Base-by-base conservation (phyloP, 2,888 invertebrate genomes). In the Spodoptera picta region DNA sequence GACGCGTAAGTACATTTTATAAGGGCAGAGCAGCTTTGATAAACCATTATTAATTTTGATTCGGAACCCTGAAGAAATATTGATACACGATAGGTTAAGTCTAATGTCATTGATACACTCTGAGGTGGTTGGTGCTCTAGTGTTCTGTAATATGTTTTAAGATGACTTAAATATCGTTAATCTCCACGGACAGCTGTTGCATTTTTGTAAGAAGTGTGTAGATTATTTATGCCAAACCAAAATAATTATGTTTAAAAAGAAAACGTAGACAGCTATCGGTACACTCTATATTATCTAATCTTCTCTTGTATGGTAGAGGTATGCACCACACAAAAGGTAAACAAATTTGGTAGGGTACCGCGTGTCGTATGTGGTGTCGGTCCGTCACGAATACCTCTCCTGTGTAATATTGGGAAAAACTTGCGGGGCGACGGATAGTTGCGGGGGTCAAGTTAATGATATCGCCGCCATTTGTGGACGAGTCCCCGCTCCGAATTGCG, bases 391-490 rank as follows among this genome's bases (percentile, higher is more conserved):
- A 90, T 89, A 88, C 90, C 91, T 90, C 89, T 86, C 88, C 83
- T 79, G 90, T 89, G 90, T 91, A 91, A 92, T 93, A 93, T 92
- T 85, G 90, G 89, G 92, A 94, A 93, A 93, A 93, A 93, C 89
- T 93, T 92, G 90, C 85, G 87, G 85, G 84, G 82, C 83, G 82
- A 84, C 80, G 90, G 88, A 92, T 93, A 93, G 93, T 93, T 93
- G 89, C 82, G 86, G 90, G 92, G 93, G 93, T 93, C 92, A 92
- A 92, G 88, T 93, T 93, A 94, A 94, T 94, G 94, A 93, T 93
- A 94, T 93, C 91, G 84, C 93, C 88, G 91, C 93, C 92, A 92
- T 94, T 93, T 93, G 94, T 84, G 93, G 93, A 90, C 91, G 88
- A 88, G 88, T 86, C 90, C 91, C 88, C 85, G 90, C 88, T 86